Evolutionary conservation across 1,140 invertebrate genomes (phyloP).

Genomic region (Drosophila auraria): DNA sequence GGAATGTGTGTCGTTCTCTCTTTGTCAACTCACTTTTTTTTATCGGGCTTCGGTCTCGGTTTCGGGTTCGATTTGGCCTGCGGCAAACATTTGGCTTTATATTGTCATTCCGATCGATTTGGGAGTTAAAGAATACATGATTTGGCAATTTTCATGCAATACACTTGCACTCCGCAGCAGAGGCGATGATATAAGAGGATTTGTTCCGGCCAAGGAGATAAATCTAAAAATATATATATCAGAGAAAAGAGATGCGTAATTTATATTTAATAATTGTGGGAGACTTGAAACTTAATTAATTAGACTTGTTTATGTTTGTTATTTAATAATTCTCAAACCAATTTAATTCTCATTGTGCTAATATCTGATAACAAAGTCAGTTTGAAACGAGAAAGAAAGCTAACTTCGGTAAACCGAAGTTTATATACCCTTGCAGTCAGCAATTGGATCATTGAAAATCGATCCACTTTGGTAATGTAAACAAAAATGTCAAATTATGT

Average conservation of each 20-base stretch:
- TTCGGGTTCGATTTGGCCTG: constrained; percentile 28
- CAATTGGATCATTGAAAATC: too few relatives aligned
- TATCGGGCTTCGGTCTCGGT: constrained; percentile 10
- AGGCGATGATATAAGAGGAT: constrained; percentile 30
- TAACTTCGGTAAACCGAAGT: too few relatives aligned
- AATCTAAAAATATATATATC: not conserved
- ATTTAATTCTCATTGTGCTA: not conserved
- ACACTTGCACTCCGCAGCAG: constrained; percentile 22
- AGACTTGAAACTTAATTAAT: not conserved
- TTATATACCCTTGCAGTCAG: too few relatives aligned
- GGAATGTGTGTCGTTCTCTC: constrained; percentile 17
- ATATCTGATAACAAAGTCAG: too few relatives aligned
- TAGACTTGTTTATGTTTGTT: not conserved
- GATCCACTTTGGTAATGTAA: too few relatives aligned
- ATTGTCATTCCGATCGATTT: constrained; percentile 47
- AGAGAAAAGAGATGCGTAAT: not conserved
- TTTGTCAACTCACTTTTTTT: constrained; percentile 30
- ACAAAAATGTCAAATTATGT: too few relatives aligned
- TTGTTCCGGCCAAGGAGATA: not conserved
- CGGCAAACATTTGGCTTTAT: constrained; percentile 48
- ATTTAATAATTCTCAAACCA: not conserved
- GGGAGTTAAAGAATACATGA: constrained; percentile 44
- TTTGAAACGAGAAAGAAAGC: too few relatives aligned
- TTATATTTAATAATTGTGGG: not conserved
- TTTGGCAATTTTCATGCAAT: constrained; percentile 27